A percentile compares a stretch with the other conserved stretches of the same genome.
Conservation (phyloP, 2,888 invertebrate species). For the Dryadula phaetusa region DNA sequence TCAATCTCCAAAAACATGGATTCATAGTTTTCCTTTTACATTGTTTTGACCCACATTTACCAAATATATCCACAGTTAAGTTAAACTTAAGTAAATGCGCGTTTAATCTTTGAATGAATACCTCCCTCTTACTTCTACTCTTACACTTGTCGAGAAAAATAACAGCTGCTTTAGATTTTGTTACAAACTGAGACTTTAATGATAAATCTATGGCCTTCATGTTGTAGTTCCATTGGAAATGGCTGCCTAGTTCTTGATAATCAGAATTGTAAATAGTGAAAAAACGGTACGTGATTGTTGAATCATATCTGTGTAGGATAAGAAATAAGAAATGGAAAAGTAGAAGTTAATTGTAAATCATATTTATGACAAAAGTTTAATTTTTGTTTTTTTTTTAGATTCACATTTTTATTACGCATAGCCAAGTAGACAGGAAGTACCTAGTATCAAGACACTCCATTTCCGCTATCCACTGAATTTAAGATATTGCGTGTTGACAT, state of each 20-base stretch:
- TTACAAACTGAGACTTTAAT: constrained; percentile 52
- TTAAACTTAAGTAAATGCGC: constrained; percentile 69
- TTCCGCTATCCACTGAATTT: no score
- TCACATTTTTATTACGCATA: no score
- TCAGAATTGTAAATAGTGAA: constrained; percentile 57
- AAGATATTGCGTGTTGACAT: no score
- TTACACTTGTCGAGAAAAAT: constrained; percentile 69
- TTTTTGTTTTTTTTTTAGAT: no score
- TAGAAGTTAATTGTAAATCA: no score
- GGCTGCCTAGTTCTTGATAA: constrained; percentile 54
- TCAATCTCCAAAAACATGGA: constrained; percentile 68
- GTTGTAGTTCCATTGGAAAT: constrained; percentile 55
- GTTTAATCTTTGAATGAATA: constrained; percentile 64
- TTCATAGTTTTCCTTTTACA: constrained; percentile 61
- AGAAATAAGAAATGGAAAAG: not conserved
- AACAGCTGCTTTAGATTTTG: constrained; percentile 65
- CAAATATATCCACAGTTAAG: constrained; percentile 79
- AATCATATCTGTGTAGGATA: constrained; percentile 54
- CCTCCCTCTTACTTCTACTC: constrained; percentile 61
- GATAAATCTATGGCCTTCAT: constrained; percentile 53
- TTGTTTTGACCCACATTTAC: constrained; percentile 73
- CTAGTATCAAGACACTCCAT: no score
- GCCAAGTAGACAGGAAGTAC: no score
- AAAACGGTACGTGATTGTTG: constrained; percentile 61
- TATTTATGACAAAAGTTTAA: no score